phyloP scores from a whole-genome alignment of 2,113 vertebrate genomes.

The Xiphophorus maculatus region DNA sequence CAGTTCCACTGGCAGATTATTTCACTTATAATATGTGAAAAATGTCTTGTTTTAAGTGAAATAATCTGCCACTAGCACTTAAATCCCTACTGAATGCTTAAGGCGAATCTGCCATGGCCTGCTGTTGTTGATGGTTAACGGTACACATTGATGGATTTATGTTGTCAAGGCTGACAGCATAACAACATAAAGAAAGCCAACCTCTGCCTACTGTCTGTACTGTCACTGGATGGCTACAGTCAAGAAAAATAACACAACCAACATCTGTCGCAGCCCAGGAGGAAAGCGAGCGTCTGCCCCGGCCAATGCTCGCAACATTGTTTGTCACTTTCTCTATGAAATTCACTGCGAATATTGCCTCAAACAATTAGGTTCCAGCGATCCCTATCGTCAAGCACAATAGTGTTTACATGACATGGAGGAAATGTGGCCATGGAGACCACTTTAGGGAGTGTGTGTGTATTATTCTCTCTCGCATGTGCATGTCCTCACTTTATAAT shows the following conservation, averaged over 20 bases:
- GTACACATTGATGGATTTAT: not conserved
- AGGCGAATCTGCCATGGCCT: too few species aligned
- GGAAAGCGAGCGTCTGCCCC: slow-evolving; percentile 42
- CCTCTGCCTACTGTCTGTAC: slow-evolving; percentile 8
- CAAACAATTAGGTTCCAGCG: slow-evolving; percentile 78
- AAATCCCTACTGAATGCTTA: too few species aligned
- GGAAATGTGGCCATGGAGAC: slow-evolving; percentile 79
- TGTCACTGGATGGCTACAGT: slow-evolving; percentile 29
- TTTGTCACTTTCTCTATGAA: slow-evolving; percentile 83
- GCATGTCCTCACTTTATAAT: slow-evolving; percentile 18
- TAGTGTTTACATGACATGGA: slow-evolving; percentile 78
- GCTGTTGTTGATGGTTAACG: too few species aligned
- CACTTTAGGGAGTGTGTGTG: slow-evolving; percentile 62
- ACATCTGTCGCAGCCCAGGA: slow-evolving; percentile 40
- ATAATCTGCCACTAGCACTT: too few species aligned
- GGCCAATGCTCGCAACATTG: slow-evolving; percentile 58
- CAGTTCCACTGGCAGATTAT: too few species aligned
- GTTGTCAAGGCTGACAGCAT: not conserved
- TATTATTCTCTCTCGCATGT: slow-evolving; percentile 33
- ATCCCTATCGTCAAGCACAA: slow-evolving; percentile 78
- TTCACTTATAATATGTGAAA: too few species aligned
- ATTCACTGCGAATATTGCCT: slow-evolving; percentile 73
- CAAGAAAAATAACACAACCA: slow-evolving; percentile 54
- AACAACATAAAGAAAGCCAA: slow-evolving; percentile 13
- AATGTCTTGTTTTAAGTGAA: too few species aligned